Conservation (phyloP, 2,888 invertebrate species). For the Rhagonycha lutea region DNA sequence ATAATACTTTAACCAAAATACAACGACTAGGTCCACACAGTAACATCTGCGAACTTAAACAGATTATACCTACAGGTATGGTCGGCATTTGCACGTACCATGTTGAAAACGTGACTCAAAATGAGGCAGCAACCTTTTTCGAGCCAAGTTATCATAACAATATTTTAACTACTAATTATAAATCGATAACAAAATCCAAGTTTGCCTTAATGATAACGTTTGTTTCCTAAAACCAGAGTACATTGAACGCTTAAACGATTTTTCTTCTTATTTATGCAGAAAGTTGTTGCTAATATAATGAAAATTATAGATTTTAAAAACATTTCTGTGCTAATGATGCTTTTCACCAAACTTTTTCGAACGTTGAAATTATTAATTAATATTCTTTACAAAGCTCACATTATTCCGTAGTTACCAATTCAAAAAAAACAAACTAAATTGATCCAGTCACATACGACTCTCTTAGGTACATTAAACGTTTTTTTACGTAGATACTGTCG, state of each 20-base stretch:
- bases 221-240: neutral
- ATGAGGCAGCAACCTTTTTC: neutral
- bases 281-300: neutral
- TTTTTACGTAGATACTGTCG: too few species aligned
- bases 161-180: neutral
- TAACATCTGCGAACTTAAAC: neutral
- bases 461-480: too few species aligned
- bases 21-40: neutral
- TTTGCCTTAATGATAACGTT: neutral
- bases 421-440: too few species aligned
- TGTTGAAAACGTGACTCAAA: neutral
- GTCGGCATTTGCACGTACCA: slow-evolving; percentile 2
- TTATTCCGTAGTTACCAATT: neutral
- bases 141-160: neutral
- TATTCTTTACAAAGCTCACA: neutral
- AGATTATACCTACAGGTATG: neutral
- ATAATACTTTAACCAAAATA: neutral
- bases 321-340: neutral
- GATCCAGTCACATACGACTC: too few species aligned
- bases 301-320: neutral
- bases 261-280: neutral
- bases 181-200: neutral
- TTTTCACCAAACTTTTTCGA: neutral
- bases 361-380: neutral
- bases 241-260: neutral